Evolutionary conservation across 2,797 vertebrate genomes (phyloP).

Genomic region (Rhinophrynus dorsalis): DNA sequence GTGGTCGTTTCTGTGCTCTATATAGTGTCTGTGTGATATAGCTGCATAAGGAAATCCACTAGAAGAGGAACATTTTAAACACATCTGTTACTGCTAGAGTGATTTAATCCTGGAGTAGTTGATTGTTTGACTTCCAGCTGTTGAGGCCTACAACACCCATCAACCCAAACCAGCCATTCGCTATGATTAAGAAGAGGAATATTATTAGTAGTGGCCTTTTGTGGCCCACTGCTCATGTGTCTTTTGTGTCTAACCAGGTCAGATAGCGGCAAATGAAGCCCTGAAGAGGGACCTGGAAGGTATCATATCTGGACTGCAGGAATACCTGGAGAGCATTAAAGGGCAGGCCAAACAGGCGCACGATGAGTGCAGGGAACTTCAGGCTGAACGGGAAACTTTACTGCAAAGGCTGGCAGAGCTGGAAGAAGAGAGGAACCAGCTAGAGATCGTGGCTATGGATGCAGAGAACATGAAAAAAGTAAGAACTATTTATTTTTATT

Average conservation of each 20-base stretch:
- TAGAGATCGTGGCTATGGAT: conserved; percentile 72
- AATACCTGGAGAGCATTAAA: conserved; percentile 82
- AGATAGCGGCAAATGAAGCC: conserved; percentile 85
- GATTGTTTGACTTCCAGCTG: too few relatives aligned
- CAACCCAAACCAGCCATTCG: too few relatives aligned
- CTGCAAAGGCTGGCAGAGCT: conserved; percentile 71
- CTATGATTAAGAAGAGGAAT: too few relatives aligned
- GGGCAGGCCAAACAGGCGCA: conserved; percentile 72
- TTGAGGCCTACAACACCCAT: too few relatives aligned
- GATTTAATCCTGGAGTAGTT: too few relatives aligned
- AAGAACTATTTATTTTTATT: too few relatives aligned
- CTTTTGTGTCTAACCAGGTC: conserved; percentile 72
- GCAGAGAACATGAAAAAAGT: conserved; percentile 75
- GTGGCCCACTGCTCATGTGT: too few relatives aligned
- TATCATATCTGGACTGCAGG: conserved; percentile 82
- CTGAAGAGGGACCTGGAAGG: conserved; percentile 85
- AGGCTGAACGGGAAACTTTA: conserved; percentile 75
- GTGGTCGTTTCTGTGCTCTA: too few relatives aligned
- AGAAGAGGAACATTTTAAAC: too few relatives aligned
- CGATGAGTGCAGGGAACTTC: conserved; percentile 72
- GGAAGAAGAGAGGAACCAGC: conserved; percentile 72
- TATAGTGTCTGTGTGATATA: too few relatives aligned
- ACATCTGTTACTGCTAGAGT: too few relatives aligned
- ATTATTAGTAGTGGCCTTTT: neutral
- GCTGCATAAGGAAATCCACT: too few relatives aligned